phyloP scores from a whole-genome alignment of 2,113 vertebrate species.

The Notothenia rossii region DNA sequence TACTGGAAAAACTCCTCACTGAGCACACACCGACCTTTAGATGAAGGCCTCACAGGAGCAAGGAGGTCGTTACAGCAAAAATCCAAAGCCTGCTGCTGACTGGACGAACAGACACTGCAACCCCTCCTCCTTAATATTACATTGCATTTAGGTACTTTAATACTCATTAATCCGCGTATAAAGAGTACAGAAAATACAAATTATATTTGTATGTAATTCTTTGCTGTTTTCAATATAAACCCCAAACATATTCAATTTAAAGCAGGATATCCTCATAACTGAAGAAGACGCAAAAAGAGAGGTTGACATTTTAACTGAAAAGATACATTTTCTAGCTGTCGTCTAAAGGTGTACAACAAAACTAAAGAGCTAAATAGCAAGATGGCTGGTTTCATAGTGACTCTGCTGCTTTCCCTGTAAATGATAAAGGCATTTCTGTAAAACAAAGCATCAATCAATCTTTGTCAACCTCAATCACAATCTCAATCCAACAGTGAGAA shows the following conservation, averaged over 20 bases:
- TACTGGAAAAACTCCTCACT: not conserved
- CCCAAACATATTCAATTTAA: not conserved
- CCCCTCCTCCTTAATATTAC: not conserved
- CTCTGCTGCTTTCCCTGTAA: slow-evolving; percentile 20
- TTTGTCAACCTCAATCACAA: slow-evolving; percentile 17
- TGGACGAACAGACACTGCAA: not conserved
- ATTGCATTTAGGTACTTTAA: too few relatives aligned
- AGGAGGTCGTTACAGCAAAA: too few relatives aligned
- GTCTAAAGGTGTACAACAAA: not conserved
- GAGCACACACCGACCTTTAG: slow-evolving; percentile 14
- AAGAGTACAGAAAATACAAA: not conserved
- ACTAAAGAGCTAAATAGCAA: not conserved
- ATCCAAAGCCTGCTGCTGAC: slow-evolving; percentile 2
- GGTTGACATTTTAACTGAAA: not conserved
- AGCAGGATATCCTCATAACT: not conserved
- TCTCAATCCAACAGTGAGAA: slow-evolving; percentile 14
- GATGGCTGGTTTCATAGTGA: slow-evolving; percentile 15
- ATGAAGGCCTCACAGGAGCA: slow-evolving; percentile 29
- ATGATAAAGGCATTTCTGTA: not conserved
- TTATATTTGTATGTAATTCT: not conserved
- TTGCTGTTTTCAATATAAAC: not conserved
- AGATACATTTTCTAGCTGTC: not conserved
- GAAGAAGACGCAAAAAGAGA: not conserved
- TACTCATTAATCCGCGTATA: not conserved
- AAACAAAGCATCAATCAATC: slow-evolving; percentile 19